phyloP scores from a whole-genome alignment of 2,797 vertebrate species.

The Cuculus canorus region DNA sequence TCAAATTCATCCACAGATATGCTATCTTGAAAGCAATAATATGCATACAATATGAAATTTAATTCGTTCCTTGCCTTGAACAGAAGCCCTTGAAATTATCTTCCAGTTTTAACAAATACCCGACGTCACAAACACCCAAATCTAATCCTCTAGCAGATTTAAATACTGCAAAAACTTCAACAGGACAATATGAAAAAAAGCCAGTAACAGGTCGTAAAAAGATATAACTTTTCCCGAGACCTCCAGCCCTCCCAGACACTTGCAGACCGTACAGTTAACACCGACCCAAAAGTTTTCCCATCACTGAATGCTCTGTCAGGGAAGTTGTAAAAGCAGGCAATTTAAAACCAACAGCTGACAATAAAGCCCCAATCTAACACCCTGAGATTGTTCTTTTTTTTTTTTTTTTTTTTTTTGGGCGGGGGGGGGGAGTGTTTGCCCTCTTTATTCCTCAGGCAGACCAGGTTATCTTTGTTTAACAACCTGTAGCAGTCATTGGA shows the following conservation, averaged over 20 bases:
- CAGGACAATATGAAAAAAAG: background rate
- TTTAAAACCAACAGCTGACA: slow-evolving; percentile 47
- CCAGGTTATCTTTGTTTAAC: slow-evolving; percentile 18
- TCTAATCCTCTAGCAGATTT: background rate
- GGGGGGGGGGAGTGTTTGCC: background rate
- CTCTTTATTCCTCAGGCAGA: background rate
- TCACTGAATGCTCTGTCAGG: background rate
- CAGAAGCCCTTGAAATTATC: background rate
- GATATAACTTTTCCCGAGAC: background rate
- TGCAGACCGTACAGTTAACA: background rate
- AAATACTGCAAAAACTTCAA: background rate
- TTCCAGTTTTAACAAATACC: background rate
- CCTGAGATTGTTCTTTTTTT: background rate
- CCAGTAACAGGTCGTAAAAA: rapidly evolving
- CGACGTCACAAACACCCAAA: background rate
- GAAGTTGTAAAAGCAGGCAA: slow-evolving; percentile 37
- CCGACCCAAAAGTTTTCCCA: background rate
- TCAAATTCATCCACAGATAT: slow-evolving; percentile 11
- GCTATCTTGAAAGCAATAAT: background rate
- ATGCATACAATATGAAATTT: background rate
- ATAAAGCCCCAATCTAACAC: slow-evolving; percentile 10
- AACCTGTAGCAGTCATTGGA: slow-evolving; percentile 64
- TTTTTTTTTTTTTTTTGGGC: too few relatives aligned
- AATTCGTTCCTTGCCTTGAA: background rate
- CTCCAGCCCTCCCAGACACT: background rate